Evolutionary conservation across 2,113 vertebrate species (phyloP), one percentile per base, ranked within the genome.

Genomic region (Pelecanoides urinatrix): DNA sequence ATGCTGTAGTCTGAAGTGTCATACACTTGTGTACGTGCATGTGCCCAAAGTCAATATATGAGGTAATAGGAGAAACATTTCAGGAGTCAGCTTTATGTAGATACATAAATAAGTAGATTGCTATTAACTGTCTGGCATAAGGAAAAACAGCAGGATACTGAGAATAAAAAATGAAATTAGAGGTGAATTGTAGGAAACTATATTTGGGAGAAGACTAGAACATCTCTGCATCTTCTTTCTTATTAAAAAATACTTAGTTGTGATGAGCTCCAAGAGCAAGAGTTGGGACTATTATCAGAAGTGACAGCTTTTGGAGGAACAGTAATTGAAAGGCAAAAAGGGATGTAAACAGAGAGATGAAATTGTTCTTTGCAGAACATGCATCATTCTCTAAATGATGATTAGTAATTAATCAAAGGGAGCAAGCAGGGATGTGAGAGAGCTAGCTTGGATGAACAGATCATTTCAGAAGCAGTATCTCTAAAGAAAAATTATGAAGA

Each of bases 11-110:
- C 66, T 49, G 16, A 94, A 78, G 62, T 12, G 16, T 49, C 58
- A 21, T 6, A 27, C 26, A 8, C 53, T 52, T 63, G 30, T 16
- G 38, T n/a, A 53, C 0, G 3, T 27, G 6, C 16, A 10, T 1
- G 15, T 38, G 40, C 32, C 32, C 4, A 0, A 77, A 70, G 42
- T 19, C 23, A 59, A 71, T 32, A n/a, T 32, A 18, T 17, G 45
- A 76, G 25, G 55, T 17, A 88, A 70, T 0, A 58, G 50, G 13
- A 78, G 55, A 79, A 73, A 11, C 50, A 89, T 25, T 92, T 80
- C 34, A 49, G 56, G 25, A 67, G 9, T 30, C 89, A 3, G 53
- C 81, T 80, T 86, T 73, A 53, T 30, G n/a, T 20, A 80, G 50
- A 63, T 29, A 47, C 2, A 7, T 22, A 75, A 93, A 11, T 44